These are phyloP conservation scores for Arvicola amphibius DNA, from an alignment of 2,797 vertebrate species.

Conservation along the genomic window DNA sequence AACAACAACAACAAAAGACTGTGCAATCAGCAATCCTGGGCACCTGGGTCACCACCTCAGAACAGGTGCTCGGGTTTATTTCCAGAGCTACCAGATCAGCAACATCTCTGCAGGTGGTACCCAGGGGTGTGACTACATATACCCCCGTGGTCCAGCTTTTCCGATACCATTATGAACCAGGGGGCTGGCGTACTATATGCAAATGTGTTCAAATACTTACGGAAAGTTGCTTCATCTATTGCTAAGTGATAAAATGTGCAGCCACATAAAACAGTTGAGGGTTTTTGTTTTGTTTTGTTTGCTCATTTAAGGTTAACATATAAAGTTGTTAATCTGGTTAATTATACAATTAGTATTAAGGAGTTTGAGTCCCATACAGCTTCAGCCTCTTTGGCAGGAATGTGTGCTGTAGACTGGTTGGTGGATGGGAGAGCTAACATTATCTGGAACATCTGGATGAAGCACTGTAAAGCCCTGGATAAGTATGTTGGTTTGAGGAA, in stretches of 20 bases:
- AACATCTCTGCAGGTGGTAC: not conserved
- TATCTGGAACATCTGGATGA: not conserved
- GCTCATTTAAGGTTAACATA: constrained; percentile 21
- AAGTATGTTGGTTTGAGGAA: not conserved
- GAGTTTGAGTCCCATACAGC: not conserved
- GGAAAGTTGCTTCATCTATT: constrained; percentile 4
- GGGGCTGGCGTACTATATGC: not conserved
- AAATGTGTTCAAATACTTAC: constrained; percentile 32
- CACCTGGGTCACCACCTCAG: not conserved
- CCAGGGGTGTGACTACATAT: not conserved
- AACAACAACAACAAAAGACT: not conserved
- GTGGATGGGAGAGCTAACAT: not conserved
- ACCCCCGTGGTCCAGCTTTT: not conserved
- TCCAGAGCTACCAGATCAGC: not conserved
- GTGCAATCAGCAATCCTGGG: not conserved
- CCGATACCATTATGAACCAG: not conserved
- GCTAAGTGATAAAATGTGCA: not conserved
- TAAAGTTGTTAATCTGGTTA: not conserved
- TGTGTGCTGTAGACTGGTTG: not conserved
- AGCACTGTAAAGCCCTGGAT: constrained; percentile 4
- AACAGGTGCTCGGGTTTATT: not conserved
- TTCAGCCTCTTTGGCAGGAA: not conserved
- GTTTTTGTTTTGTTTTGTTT: constrained; percentile 27
- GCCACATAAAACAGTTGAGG: not conserved
- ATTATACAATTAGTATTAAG: not conserved